Base-by-base conservation (phyloP, 2,113 vertebrate genomes). In the Dendrocopos noguchii region DNA sequence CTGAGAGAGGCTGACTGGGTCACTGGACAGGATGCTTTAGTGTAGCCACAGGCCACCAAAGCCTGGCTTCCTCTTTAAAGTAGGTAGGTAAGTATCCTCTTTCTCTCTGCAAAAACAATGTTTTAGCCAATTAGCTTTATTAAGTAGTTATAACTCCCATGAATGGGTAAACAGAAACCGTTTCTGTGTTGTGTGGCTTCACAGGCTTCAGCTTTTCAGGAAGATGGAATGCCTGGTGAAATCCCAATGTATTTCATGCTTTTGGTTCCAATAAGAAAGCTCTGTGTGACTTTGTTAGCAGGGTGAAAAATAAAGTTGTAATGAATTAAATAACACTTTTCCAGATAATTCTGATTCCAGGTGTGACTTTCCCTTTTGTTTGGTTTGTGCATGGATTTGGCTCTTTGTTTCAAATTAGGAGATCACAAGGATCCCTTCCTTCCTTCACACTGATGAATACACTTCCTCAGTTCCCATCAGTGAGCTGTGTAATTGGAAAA, bases 61-160 rank as follows among this genome's bases (percentile, higher is more conserved):
- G 55, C 12, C 29, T 28, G n/a, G 9, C 42, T 57, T 92, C 34
- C 34, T 71, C 22, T 89, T 63, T 56, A 70, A 78, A 39, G 27
- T 2, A 3, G 11, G 60, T 59, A 66, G 60, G 10, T 16, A 87
- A 42, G 19, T 70, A 80, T 81, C 34, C 29, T 73, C 50, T 95
- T 77, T 76, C 50, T 25, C 47, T 44, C 72, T 2, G 6, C 33
- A 83, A 87, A 87, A 90, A 4, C 33, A 93, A 4, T 19, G 34
- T 95, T 95, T 90, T 66, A 84, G 39, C 17, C 74, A 46, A 78
- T 95, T 94, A 94, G 66, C 19, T 87, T 92, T 84, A 92, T 91
- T 91, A 56, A 36, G 28, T 74, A 42, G 15, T 60, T 87, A 73
- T 36, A 73, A 66, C 25, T 87, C 59, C 22, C 19, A 74, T 42